Evolutionary conservation across 2,113 vertebrate genomes (phyloP).

Genomic region (Okapia johnstoni): DNA sequence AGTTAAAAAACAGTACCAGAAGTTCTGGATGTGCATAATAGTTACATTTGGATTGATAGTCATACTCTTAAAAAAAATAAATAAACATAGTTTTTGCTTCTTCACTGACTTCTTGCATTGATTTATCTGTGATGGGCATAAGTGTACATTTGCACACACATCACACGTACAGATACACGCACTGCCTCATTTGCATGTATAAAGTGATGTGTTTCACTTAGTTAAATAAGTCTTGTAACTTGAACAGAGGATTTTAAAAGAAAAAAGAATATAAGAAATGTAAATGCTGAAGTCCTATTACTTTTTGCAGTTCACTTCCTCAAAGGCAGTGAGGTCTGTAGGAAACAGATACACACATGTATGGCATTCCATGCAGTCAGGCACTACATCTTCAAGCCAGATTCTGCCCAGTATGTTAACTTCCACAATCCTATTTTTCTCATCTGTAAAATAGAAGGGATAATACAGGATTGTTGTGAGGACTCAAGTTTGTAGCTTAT

Average conservation of each 20-base stretch:
- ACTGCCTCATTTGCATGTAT: neutral
- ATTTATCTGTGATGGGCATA: neutral
- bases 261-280: neutral
- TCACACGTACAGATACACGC: accelerated
- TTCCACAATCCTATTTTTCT: neutral
- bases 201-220: neutral
- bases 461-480: too few species aligned
- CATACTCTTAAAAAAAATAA: neutral
- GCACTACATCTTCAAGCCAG: accelerated
- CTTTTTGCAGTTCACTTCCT: neutral
- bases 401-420: neutral
- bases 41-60: neutral
- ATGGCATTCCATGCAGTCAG: accelerated
- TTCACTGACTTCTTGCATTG: neutral
- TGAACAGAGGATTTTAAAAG: neutral
- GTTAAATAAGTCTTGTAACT: neutral
- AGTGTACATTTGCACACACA: neutral
- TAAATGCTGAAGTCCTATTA: accelerated
- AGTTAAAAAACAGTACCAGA: neutral
- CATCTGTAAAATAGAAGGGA: neutral
- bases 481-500: accelerated
- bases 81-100: neutral
- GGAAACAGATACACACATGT: accelerated
- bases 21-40: neutral
- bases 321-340: accelerated